Percentiles rank a stretch among this genome's conserved stretches.
phyloP scores from a whole-genome alignment of 2,797 vertebrate species.

The Odontamblyopus rebecca region DNA sequence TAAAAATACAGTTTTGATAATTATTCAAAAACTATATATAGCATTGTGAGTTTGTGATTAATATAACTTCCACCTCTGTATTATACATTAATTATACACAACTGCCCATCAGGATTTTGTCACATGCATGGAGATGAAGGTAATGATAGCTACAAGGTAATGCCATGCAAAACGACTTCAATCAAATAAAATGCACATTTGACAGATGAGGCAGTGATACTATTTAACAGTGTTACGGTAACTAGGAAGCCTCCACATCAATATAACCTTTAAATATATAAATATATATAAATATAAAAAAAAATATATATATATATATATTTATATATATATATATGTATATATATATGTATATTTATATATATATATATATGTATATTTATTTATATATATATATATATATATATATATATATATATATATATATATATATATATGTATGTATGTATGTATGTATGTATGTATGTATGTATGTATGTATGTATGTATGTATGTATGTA shows the following conservation, averaged over 20 bases:
- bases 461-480: no score
- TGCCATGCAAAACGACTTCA: not conserved
- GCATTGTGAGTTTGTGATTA: not conserved
- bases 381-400: no score
- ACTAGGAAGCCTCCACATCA: not conserved
- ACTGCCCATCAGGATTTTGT: not conserved
- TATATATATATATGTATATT: no score
- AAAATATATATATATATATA: not conserved
- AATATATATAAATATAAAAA: not conserved
- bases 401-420: no score
- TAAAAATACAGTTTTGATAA: not conserved
- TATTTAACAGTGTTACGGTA: not conserved
- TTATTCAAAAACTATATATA: not conserved
- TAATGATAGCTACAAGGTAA: not conserved
- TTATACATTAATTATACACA: not conserved
- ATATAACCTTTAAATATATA: no score
- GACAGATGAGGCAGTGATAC: not conserved
- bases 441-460: no score
- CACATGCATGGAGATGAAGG: constrained; percentile 35
- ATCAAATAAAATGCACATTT: not conserved
- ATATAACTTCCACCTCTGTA: not conserved
- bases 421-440: no score
- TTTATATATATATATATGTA: no score
- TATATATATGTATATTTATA: no score
- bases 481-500: not conserved